phyloP scores from a whole-genome alignment of 2,888 invertebrate species.

The Pseudococcus jackbeardsleyi region DNA sequence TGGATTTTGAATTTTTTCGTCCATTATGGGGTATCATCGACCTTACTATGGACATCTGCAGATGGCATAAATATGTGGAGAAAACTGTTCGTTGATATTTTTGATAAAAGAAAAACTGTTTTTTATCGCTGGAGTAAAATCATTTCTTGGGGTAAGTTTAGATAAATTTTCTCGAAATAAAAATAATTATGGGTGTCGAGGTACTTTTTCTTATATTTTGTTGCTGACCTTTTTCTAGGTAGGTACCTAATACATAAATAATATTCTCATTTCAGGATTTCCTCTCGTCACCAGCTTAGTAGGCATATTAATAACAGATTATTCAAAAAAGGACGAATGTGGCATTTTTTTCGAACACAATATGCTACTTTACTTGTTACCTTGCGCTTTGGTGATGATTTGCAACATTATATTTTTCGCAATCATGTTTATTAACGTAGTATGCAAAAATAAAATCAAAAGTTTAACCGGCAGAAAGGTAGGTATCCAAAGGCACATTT shows the following conservation, averaged over 20 bases:
- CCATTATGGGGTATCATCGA: conserved; percentile 44
- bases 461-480: conserved; percentile 53
- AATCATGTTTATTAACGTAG: conserved; percentile 45
- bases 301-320: neutral
- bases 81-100: conserved; percentile 56
- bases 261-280: conserved; percentile 10
- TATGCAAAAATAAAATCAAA: conserved; percentile 53
- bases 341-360: neutral
- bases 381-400: conserved; percentile 34
- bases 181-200: neutral
- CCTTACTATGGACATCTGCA: conserved; percentile 52
- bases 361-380: conserved; percentile 20
- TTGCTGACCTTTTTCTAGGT: neutral
- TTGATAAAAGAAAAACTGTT: conserved; percentile 24
- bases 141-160: conserved; percentile 57
- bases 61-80: conserved; percentile 63
- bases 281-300: neutral
- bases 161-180: neutral
- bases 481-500: neutral
- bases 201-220: neutral
- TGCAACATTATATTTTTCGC: conserved; percentile 40
- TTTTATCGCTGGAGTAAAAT: conserved; percentile 53
- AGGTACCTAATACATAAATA: neutral
- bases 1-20: conserved; percentile 45
- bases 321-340: neutral